Evolutionary conservation across 2,797 vertebrate species (phyloP).

Genomic region (Bufotes viridis): DNA sequence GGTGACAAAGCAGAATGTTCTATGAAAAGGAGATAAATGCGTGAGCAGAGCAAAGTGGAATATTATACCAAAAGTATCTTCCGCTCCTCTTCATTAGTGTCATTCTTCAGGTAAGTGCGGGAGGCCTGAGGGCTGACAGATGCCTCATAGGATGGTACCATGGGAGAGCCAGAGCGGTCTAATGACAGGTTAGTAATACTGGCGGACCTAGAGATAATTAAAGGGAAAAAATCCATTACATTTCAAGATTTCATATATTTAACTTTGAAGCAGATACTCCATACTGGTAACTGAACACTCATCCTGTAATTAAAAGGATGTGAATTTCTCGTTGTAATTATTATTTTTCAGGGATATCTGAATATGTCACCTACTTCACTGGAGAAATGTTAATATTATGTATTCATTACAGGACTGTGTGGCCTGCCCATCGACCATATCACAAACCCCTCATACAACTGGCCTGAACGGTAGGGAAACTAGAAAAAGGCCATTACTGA

Average conservation of each 20-base stretch:
- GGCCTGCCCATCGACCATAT: too few species aligned
- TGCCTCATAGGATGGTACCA: slow-evolving; percentile 91
- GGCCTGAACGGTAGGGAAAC: too few species aligned
- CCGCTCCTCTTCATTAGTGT: slow-evolving; percentile 93
- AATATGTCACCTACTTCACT: too few species aligned
- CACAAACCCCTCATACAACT: too few species aligned
- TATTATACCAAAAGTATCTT: slow-evolving; percentile 91
- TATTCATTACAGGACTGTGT: too few species aligned
- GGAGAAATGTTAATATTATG: too few species aligned
- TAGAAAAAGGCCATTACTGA: too few species aligned
- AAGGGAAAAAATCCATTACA: neutral
- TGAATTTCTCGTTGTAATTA: neutral
- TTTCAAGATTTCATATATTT: neutral
- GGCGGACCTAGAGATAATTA: slow-evolving; percentile 81
- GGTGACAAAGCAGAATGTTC: too few species aligned
- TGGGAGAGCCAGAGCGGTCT: slow-evolving; percentile 89
- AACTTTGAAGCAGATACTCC: too few species aligned
- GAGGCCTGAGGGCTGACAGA: slow-evolving; percentile 92
- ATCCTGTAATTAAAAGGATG: neutral
- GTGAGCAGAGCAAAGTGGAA: neutral
- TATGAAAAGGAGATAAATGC: neutral
- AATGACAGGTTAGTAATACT: slow-evolving; percentile 93
- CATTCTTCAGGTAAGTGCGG: slow-evolving; percentile 83
- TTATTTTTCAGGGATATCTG: too few species aligned
- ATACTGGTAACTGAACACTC: neutral